Evolutionary conservation across 2,113 vertebrate species (phyloP).

Genomic region (Pterocles orientalis): DNA sequence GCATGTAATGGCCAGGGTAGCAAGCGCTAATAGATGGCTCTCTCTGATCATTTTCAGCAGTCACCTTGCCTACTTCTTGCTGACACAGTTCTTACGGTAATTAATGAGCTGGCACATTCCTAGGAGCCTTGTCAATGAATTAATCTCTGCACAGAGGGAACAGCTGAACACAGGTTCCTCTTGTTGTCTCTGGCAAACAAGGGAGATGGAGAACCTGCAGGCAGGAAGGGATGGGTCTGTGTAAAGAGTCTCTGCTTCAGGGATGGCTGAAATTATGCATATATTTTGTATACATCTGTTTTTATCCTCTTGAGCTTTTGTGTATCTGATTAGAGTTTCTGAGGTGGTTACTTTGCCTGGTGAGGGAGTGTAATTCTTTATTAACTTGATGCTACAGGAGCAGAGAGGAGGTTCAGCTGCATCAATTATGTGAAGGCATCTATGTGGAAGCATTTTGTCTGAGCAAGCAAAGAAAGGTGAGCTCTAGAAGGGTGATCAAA

Average conservation of each 20-base stretch:
- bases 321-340: neutral
- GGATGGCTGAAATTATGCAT: neutral
- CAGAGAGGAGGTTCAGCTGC: neutral
- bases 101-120: conserved; percentile 75
- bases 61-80: conserved; percentile 73
- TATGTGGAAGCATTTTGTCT: neutral
- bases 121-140: conserved; percentile 68
- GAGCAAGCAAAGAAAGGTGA: neutral
- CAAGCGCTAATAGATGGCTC: conserved; percentile 13
- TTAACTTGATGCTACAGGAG: neutral
- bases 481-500: neutral
- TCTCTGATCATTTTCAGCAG: conserved; percentile 51
- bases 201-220: neutral
- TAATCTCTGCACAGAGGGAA: conserved; percentile 63
- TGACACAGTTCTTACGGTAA: conserved; percentile 72
- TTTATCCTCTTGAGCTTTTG: neutral
- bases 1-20: neutral
- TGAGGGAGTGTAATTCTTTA: neutral
- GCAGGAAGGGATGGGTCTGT: neutral
- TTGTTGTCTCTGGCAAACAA: conserved; percentile 35
- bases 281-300: neutral
- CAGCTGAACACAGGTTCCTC: conserved; percentile 47
- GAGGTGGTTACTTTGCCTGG: neutral
- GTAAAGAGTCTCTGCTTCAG: neutral
- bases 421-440: neutral